Evolutionary conservation across 2,888 invertebrate species (phyloP).

Genomic region (Asteroscopus sphinx): DNA sequence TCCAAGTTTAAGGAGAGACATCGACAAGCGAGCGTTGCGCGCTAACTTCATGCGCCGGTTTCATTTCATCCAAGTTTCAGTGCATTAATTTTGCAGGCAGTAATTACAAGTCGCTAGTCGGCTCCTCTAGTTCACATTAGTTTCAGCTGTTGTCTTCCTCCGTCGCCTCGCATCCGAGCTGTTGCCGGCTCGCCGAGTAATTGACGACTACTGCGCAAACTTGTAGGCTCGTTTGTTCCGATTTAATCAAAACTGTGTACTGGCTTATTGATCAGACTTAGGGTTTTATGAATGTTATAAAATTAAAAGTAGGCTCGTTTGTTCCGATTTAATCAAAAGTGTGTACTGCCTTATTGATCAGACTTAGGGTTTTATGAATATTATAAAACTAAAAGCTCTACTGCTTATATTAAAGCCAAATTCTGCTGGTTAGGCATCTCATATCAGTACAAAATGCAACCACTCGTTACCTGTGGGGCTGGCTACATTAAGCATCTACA

Average conservation of each 20-base stretch:
- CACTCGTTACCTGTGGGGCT: constrained; percentile 41
- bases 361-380: constrained; percentile 36
- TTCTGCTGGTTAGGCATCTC: constrained; percentile 37
- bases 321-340: constrained; percentile 80
- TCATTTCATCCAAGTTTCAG: constrained; percentile 87
- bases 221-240: constrained; percentile 79
- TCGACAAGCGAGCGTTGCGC: constrained; percentile 63
- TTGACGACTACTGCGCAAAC: constrained; percentile 78
- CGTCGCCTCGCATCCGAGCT: constrained; percentile 73
- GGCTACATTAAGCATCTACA: constrained; percentile 52
- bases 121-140: constrained; percentile 84
- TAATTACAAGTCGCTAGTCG: constrained; percentile 87
- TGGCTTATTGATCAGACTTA: constrained; percentile 33
- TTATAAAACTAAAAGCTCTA: constrained; percentile 41
- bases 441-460: constrained; percentile 51
- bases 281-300: constrained; percentile 39
- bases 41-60: constrained; percentile 83
- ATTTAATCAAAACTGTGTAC: constrained; percentile 78
- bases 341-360: constrained; percentile 49
- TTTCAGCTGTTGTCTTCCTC: constrained; percentile 81
- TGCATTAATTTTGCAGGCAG: constrained; percentile 88
- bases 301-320: constrained; percentile 75
- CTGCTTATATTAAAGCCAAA: constrained; percentile 34
- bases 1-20: constrained; percentile 71
- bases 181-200: constrained; percentile 75